Conservation (phyloP, 2,888 invertebrate genomes). For the Tinea pellionella region DNA sequence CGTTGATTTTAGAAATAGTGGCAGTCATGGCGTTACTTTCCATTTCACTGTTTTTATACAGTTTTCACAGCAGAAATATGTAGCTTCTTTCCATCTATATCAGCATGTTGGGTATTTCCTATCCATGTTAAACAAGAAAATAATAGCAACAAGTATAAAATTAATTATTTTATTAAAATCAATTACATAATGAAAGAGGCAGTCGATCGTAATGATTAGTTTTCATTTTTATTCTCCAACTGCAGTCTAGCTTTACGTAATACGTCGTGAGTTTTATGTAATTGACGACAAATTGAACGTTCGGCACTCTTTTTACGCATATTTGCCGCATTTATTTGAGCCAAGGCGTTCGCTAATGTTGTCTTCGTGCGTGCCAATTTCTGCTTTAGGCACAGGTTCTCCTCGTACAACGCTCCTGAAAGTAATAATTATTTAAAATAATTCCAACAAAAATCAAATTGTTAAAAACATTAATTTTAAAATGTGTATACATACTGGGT, state of each 20-base stretch:
- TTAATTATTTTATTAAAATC: neutral
- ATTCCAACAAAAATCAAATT: neutral
- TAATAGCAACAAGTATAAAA: too few relatives aligned
- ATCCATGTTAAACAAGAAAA: too few relatives aligned
- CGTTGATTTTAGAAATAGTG: too few relatives aligned
- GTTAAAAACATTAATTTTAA: neutral
- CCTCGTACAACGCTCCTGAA: slow-evolving; percentile 61
- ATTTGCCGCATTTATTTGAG: slow-evolving; percentile 80
- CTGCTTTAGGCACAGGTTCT: slow-evolving; percentile 78
- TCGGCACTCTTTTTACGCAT: slow-evolving; percentile 85
- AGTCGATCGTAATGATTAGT: neutral
- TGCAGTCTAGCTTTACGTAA: slow-evolving; percentile 80
- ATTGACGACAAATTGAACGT: slow-evolving; percentile 84
- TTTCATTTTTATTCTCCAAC: slow-evolving; percentile 62
- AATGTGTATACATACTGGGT: slow-evolving; percentile 42
- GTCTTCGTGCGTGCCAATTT: slow-evolving; percentile 78
- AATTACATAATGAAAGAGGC: neutral
- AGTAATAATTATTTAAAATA: slow-evolving; percentile 16
- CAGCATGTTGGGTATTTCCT: too few relatives aligned
- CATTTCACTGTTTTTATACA: too few relatives aligned
- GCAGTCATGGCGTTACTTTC: too few relatives aligned
- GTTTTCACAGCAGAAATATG: too few relatives aligned
- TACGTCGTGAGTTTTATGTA: slow-evolving; percentile 82
- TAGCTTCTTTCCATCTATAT: too few relatives aligned
- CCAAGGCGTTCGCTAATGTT: slow-evolving; percentile 81